These are phyloP conservation scores for Vespertilio murinus DNA, from an alignment of 2,797 vertebrate genomes.

Conservation along the genomic window DNA sequence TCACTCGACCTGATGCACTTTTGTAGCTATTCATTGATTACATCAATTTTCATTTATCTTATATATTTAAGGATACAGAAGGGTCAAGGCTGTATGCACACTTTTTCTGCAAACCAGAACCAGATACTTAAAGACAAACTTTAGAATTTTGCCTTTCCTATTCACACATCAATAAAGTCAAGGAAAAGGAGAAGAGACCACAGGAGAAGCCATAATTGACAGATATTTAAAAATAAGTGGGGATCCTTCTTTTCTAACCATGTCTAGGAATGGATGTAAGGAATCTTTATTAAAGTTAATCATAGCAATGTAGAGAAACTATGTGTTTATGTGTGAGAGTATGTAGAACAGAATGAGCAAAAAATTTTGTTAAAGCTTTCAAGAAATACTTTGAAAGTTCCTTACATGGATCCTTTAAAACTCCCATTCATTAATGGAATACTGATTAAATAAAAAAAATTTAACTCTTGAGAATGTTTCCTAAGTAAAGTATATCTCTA, in stretches of 20 bases:
- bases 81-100: not conserved
- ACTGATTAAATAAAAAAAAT: slow-evolving; percentile 71
- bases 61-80: not conserved
- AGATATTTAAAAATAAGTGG: slow-evolving; percentile 37
- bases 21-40: not conserved
- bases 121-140: not conserved
- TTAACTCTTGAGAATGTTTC: slow-evolving; percentile 59
- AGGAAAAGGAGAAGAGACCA: not conserved
- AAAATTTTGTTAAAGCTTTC: slow-evolving; percentile 31
- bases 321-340: not conserved
- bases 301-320: slow-evolving; percentile 42
- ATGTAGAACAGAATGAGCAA: slow-evolving; percentile 46
- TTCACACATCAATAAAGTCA: slow-evolving; percentile 24
- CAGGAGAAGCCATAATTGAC: slow-evolving; percentile 40
- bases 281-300: slow-evolving; percentile 63
- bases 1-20: not conserved
- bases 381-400: slow-evolving; percentile 64
- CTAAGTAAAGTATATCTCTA: slow-evolving; percentile 62
- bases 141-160: slow-evolving; percentile 21
- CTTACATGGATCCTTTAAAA: slow-evolving; percentile 54
- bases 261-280: slow-evolving; percentile 51
- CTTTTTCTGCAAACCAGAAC: slow-evolving; percentile 14
- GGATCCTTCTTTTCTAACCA: slow-evolving; percentile 44
- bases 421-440: slow-evolving; percentile 47
- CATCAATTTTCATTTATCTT: not conserved